A percentile compares a stretch with the other conserved stretches of the same genome.
Conservation (phyloP, 1,140 invertebrate species). For the Atta texana region DNA sequence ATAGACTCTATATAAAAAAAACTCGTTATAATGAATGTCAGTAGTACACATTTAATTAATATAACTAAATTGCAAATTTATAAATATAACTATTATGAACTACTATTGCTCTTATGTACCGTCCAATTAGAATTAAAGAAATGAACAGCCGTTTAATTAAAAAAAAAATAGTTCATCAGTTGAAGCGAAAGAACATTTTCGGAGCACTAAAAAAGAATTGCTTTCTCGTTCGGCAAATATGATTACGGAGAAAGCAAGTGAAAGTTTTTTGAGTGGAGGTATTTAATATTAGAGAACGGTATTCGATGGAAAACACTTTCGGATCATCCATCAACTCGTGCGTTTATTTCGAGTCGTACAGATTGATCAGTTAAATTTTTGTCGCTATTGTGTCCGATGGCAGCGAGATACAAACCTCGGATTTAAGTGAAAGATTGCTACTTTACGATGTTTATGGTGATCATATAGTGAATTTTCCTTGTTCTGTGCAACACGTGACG, state of each 20-base stretch:
- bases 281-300: conserved; percentile 61
- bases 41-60: background rate
- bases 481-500: background rate
- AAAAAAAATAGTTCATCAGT: too few species aligned
- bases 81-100: too few species aligned
- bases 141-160: background rate
- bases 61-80: too few species aligned
- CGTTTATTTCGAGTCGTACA: background rate
- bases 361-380: background rate
- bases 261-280: conserved; percentile 76
- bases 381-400: background rate
- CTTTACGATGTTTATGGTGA: background rate
- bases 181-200: conserved; percentile 18
- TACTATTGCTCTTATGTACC: background rate
- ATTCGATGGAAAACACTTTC: conserved; percentile 53
- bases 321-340: conserved; percentile 18
- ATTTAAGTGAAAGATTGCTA: background rate
- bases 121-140: background rate
- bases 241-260: conserved; percentile 80
- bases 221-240: conserved; percentile 35
- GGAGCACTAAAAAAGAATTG: conserved; percentile 18
- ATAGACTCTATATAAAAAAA: background rate
- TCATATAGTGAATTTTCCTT: conserved; percentile 18
- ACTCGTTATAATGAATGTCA: background rate
- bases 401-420: background rate